phyloP scores from a whole-genome alignment of 2,888 invertebrate genomes.

The Hartigia nigra region DNA sequence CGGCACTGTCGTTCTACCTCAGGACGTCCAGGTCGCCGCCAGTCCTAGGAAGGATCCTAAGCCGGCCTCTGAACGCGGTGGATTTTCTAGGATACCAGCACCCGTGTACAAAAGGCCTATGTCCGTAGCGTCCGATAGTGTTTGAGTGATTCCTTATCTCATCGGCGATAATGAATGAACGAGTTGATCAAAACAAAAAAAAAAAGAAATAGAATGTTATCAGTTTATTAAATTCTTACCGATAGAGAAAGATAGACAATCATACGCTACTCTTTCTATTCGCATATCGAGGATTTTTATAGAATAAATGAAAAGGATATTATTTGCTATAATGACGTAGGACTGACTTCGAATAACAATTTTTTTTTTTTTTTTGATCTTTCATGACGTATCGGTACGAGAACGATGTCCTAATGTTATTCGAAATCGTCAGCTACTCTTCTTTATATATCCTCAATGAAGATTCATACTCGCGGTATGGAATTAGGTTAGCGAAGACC shows the following conservation, averaged over 20 bases:
- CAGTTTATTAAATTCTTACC: not conserved
- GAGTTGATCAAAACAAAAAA: conserved; percentile 9
- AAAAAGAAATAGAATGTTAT: not conserved
- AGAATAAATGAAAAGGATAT: not conserved
- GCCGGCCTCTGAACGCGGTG: conserved; percentile 61
- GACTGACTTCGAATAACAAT: conserved; percentile 1
- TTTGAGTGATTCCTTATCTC: conserved; percentile 42
- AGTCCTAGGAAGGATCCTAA: conserved; percentile 70
- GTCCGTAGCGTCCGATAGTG: conserved; percentile 58
- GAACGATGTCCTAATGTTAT: not conserved
- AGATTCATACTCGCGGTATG: not conserved
- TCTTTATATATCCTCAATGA: not conserved
- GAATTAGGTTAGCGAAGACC: not conserved
- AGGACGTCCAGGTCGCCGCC: conserved; percentile 57
- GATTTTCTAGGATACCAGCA: conserved; percentile 69
- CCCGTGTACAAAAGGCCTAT: conserved; percentile 64
- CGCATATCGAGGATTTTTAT: not conserved
- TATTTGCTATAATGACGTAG: not conserved
- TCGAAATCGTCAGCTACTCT: not conserved
- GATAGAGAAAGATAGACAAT: conserved; percentile 1
- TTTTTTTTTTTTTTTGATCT: not conserved
- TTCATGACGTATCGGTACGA: not conserved
- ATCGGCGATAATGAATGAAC: conserved; percentile 21
- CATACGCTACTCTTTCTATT: not conserved
- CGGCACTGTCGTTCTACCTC: conserved; percentile 70